Base-by-base conservation (phyloP, 2,888 invertebrate species). In the Iselma pallidipennis region DNA sequence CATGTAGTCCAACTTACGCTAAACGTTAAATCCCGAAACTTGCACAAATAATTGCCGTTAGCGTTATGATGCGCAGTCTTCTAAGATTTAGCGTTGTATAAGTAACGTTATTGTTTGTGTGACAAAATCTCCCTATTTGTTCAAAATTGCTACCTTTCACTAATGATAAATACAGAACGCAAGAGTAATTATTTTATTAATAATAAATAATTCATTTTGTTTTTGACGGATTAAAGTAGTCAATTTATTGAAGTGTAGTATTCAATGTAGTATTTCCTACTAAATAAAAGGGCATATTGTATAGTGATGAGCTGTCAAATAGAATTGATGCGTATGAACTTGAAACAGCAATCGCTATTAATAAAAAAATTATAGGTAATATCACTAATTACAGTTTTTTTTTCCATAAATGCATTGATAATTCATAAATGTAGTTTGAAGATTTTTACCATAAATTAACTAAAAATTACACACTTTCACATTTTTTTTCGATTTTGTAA, bases 271-370 rank as follows among this genome's bases (percentile, higher is more conserved):
- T 29, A 19, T 50, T 26, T 23, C 23, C 23, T 37, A 26, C 33
- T 6, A 49, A 49, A 53, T 21, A 51, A 26, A 59, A 42, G 16
- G 16, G 16, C 26, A 56, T 42, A 57, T 25, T 25, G 16, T 16
- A 56, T 42, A 57, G 16, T 25, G 57, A 57, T 50, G 53, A 52
- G n/a, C 48, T 54, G 48, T 53, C 53, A 54, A 53, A 31, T 14
- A 42, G 49, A 49, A 59, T 54, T 59, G 49, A 53, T 59, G 48
- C n/a, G 4, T 23, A 10, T 25, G 29, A 33, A 19, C 2, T 25
- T 29, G 37, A 55, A 33, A 48, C 10, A 16, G 33, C 37, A 53
- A 21, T 53, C 14, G 45, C 31, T 49, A 56, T 56, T 56, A 23
- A 56, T 56, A 23, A 26, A 49, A 19, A 23, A 49, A n/a, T 14